These are phyloP conservation scores for Hepsetus odoe DNA, from an alignment of 2,113 vertebrate species.

Conservation along the genomic window DNA sequence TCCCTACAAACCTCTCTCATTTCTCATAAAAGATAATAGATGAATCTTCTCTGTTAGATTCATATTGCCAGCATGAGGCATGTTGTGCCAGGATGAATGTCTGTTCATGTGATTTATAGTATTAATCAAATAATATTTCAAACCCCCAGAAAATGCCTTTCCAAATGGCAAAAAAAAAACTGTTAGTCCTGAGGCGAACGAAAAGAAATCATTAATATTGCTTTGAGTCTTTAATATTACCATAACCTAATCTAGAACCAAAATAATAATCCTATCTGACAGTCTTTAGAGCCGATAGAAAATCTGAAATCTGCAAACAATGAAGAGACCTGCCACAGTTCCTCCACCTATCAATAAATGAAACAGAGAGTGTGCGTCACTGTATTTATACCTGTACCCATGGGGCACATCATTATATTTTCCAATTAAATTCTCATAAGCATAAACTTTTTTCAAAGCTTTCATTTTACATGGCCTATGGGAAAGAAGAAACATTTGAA, in stretches of 20 bases:
- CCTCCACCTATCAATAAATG: background rate
- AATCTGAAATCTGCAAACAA: background rate
- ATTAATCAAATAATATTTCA: background rate
- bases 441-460: background rate
- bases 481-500: background rate
- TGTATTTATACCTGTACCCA: background rate
- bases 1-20: background rate
- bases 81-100: no score
- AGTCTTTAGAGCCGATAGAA: background rate
- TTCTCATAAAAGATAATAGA: background rate
- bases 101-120: constrained; percentile 3
- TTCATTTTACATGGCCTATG: background rate
- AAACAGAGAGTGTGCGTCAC: background rate
- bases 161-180: background rate
- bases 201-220: background rate
- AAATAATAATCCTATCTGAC: background rate
- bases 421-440: background rate
- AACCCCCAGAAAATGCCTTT: background rate
- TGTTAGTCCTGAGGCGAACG: background rate
- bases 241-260: background rate
- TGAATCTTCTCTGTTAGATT: background rate
- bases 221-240: background rate
- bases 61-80: background rate
- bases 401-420: background rate
- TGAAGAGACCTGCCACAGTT: background rate